Evolutionary conservation across 2,888 invertebrate genomes (phyloP), one percentile per base, ranked within the genome.

Genomic region (Petrophora chlorosata): DNA sequence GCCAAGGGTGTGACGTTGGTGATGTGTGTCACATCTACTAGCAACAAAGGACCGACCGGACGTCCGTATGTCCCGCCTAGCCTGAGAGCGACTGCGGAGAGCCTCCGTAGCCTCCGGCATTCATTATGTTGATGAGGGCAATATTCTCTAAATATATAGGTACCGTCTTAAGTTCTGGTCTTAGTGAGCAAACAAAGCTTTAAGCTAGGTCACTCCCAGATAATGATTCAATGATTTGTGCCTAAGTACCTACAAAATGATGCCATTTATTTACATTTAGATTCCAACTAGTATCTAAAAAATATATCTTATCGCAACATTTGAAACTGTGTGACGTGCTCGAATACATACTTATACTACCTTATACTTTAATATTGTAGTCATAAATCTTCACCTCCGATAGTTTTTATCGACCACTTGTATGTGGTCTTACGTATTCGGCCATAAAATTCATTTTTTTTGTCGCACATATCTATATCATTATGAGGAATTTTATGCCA

Each of bases 1-100:
- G 58, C 57, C 61, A 65, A 63, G 62, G 59, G 52, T 53, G 63
- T 76, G 74, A 75, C 75, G 73, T 49, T 12, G 33, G 46, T 35
- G 30, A 41, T 26, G 32, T 47, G 40, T 54, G 53, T 64, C 58
- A 63, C 63, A 56, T 45, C 61, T 67, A 67, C 56, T 56, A 56
- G 58, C 57, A 54, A 49, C 44, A 63, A 62, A 64, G 61, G 62
- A 63, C 52, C 55, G 49, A 5, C 38, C 38, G 49, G 49, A 43
- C 33, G 43, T 49, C 39, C 49, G 28, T 5, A 13, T 39, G 33
- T 38, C 48, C 32, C 38, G 28, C 28, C 9, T n/a, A 2, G 4
- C 5, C n/a, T n/a, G n/a, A n/a, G n/a, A n/a, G 23, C 15, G 17
- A 10, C 22, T 40, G 17, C 2, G 8, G 10, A 16, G 33, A 14